Evolutionary conservation across 2,888 invertebrate species (phyloP).

Genomic region (Chloroclysta siterata): DNA sequence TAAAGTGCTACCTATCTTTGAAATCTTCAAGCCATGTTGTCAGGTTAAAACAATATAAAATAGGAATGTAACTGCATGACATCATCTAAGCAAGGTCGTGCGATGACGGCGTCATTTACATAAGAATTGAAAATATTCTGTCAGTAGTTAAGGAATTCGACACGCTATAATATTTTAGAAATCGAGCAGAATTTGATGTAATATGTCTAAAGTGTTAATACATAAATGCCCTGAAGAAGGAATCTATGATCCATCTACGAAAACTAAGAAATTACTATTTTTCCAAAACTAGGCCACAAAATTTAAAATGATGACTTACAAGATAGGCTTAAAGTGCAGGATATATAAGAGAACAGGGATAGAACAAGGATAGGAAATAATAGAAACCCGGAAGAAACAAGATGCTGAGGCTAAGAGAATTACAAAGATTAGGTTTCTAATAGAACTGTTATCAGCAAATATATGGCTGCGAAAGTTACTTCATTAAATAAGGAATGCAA

Average conservation of each 20-base stretch:
- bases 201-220: no score
- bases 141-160: conserved; percentile 17
- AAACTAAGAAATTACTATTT: no score
- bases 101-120: conserved; percentile 51
- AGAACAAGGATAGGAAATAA: not conserved
- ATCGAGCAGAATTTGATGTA: not conserved
- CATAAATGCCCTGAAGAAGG: no score
- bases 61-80: conserved; percentile 54
- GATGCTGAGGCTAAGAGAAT: conserved; percentile 19
- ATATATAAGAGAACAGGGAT: no score
- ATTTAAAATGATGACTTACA: no score
- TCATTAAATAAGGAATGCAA: conserved; percentile 40
- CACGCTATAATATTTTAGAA: conserved; percentile 10
- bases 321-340: no score
- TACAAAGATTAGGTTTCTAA: conserved; percentile 32
- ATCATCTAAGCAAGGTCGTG: conserved; percentile 66
- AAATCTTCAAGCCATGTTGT: conserved; percentile 21
- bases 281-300: no score
- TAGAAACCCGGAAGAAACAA: conserved; percentile 18
- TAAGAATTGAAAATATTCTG: conserved; percentile 41
- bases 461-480: conserved; percentile 32
- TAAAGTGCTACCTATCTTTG: conserved; percentile 9
- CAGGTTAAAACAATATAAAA: conserved; percentile 39
- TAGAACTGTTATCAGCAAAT: conserved; percentile 33
- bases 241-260: no score